Conservation (phyloP, 35 echinoderm and acorn worm genomes). For the Lytechinus variegatus region DNA sequence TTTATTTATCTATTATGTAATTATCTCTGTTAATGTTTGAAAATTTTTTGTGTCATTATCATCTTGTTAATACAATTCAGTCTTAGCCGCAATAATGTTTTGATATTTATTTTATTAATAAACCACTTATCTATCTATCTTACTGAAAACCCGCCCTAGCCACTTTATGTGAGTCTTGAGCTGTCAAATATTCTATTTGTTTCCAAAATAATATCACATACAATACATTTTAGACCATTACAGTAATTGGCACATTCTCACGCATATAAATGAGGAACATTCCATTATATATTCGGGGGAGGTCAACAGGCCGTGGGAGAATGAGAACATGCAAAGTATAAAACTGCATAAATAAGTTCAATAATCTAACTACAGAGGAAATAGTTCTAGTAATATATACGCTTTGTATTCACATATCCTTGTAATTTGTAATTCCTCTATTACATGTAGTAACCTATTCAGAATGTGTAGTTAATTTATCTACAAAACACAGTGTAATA, state of each 20-base stretch:
- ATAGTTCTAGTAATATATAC: background rate
- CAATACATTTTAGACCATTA: background rate
- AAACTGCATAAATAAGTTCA: slow-evolving; percentile 20
- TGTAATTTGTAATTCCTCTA: background rate
- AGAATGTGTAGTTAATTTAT: slow-evolving; percentile 7
- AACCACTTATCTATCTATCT: too few species aligned
- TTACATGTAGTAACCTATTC: background rate
- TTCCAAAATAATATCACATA: background rate
- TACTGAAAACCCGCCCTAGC: too few species aligned
- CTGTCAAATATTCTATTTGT: background rate
- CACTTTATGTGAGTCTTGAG: background rate
- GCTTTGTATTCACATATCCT: background rate
- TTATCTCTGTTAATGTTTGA: too few species aligned
- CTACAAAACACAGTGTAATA: background rate
- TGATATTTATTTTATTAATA: too few species aligned
- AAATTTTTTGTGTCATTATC: too few species aligned
- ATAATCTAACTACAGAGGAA: background rate
- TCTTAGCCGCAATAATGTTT: too few species aligned
- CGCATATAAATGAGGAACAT: background rate
- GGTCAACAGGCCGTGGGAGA: background rate
- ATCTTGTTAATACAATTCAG: too few species aligned
- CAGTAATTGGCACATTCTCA: background rate
- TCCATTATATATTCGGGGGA: background rate
- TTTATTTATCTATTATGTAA: too few species aligned
- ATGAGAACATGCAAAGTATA: background rate